These are phyloP conservation scores for Athalia cordata DNA, from an alignment of 2,888 invertebrate species.

Conservation along the genomic window DNA sequence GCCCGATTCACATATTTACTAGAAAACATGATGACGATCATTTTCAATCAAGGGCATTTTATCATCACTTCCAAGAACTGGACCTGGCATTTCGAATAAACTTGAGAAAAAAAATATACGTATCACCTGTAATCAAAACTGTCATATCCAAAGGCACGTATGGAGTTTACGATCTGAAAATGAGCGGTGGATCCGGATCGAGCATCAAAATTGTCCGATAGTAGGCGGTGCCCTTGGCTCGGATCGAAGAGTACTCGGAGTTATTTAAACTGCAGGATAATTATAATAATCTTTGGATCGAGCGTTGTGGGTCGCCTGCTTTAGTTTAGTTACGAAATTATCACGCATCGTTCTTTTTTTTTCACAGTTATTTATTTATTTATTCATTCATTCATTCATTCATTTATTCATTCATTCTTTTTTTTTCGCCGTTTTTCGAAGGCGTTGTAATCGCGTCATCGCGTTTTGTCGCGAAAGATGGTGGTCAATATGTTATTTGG, in stretches of 20 bases:
- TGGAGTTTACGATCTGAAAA: too few relatives aligned
- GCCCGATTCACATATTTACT: too few relatives aligned
- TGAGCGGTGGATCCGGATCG: too few relatives aligned
- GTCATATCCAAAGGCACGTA: too few relatives aligned
- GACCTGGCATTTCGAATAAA: too few relatives aligned
- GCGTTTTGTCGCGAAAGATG: background rate
- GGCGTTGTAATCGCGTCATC: slow-evolving; percentile 26
- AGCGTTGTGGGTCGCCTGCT: background rate
- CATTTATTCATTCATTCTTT: background rate
- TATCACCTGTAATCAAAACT: too few relatives aligned
- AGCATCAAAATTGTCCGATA: too few relatives aligned
- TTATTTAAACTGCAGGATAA: slow-evolving; percentile 25
- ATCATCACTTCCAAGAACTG: too few relatives aligned
- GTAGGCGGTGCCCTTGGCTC: slow-evolving; percentile 19
- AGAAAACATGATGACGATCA: too few relatives aligned
- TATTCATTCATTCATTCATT: background rate
- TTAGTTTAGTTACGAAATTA: slow-evolving; percentile 2
- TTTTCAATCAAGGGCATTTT: too few relatives aligned
- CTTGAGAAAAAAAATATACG: too few relatives aligned
- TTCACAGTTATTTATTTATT: background rate
- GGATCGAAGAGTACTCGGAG: slow-evolving; percentile 4
- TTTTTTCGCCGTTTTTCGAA: background rate
- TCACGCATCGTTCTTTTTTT: background rate
- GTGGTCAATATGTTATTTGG: slow-evolving; percentile 18
- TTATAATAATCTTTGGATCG: slow-evolving; percentile 16